Base-by-base conservation (phyloP, 37 sponge, comb jelly and placozoan genomes). In the Halichondria panicea region DNA sequence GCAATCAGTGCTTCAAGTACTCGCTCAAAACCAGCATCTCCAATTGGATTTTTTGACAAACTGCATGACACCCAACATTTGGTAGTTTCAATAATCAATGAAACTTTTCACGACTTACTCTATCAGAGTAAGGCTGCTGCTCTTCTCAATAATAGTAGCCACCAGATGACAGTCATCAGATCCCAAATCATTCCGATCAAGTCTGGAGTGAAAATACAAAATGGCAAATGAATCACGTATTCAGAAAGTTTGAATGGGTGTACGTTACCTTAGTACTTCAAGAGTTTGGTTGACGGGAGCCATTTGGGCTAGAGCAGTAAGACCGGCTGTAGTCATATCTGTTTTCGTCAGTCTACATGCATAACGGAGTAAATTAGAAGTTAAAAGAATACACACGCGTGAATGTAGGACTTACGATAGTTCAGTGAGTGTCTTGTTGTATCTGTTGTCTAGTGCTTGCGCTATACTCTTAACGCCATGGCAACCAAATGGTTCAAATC, bases 11-110 rank as follows among this genome's bases (percentile, higher is more conserved):
- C 67, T 36, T 77, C 68, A 66, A 77, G 18, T 5, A 77, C 38
- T 13, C 53, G 5, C 1, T 18, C 8, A 66, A 77, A 77, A 2
- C 78, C 78, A 55, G 52, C 68, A 36, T 77, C 78, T 39, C 78
- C 78, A 66, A 77, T 77, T 11, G 66, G 66, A 30, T 77, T 77
- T 27, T 66, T 77, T 4, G 78, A 77, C 2, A 77, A 6, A 28
- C 78, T 77, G 46, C 6, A 53, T 43, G 27, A 11, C 5, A 11
- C 3, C 13, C 15, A 48, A 15, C 52, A 48, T 48, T 11, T 48
- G 15, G 52, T 11, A 18, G 13, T 48, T 48, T 15, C 52, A 48
- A 48, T 48, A 15, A 15, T 15, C 11, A 18, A 48, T 48, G 52
- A 18, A 48, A 48, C 52, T 18, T 48, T 48, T 15, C 11, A 9